Evolutionary conservation across 2,888 invertebrate species (phyloP), one percentile per base, ranked within the genome.

Genomic region (Callosobruchus maculatus): DNA sequence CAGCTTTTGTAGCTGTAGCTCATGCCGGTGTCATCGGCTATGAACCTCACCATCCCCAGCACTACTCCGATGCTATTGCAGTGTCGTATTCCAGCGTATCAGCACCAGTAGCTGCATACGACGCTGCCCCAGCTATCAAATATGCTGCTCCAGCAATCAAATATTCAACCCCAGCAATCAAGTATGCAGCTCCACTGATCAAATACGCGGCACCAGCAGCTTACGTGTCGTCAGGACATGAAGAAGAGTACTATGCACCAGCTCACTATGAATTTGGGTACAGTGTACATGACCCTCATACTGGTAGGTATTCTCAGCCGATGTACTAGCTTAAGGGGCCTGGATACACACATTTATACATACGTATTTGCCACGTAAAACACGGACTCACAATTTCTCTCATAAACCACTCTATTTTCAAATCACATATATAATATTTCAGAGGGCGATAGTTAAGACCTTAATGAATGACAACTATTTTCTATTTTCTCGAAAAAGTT

Each of bases 121-220:
- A 26, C 22, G 70, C 30, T 22, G 70, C 70, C 78, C 49, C 77
- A 77, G 71, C 75, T 22, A 21, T 71, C 66, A 73, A 71, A 21
- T 75, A 75, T 18, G 76, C 0, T 88, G 89, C 86, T 88, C 88
- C 84, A 88, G 74, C 73, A n/a, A 71, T 89, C 72, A 73, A 80
- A 68, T 78, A 78, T 21, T 79, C 78, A 20, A 78, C 77, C 66
- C 76, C 89, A 88, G 26, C 87, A 87, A 87, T 85, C 87, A 75
- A 77, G 4, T 77, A 75, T 70, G 77, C 86, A 87, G 66, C 81
- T 87, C 71, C 76, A 21, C 71, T 74, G 13, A 72, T 74, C 20
- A n/a, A 70, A 22, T 22, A 30, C 21, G 79, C 88, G 88, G 72
- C 73, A 72, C 67, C 79, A 71, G 77, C 85, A 22, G 70, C 72